Evolutionary conservation across 2,888 invertebrate genomes (phyloP), one percentile per base, ranked within the genome.

Genomic region (Acanthosoma haemorrhoidale): DNA sequence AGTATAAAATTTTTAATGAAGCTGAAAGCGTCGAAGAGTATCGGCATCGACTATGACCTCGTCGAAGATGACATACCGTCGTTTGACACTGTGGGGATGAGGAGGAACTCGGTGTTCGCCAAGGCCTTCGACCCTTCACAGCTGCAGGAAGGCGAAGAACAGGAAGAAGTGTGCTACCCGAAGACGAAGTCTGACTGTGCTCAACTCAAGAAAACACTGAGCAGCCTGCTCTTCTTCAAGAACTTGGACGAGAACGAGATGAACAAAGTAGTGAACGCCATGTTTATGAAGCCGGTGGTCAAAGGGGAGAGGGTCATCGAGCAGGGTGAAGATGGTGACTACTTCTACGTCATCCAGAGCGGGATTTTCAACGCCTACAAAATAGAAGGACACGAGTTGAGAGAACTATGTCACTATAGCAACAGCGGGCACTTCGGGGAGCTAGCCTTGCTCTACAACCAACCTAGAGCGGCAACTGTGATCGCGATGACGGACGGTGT

Each of bases 371-470:
- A 71, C 25, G 71, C 69, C 4, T 69, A 57, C 18, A 38, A 68
- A 41, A 71, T 59, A 59, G 34, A 32, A 3, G 32, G 25, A 4
- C 13, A 36, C 13, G 58, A 32, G 3, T 32, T 43, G 4, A 25
- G 5, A n/a, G 51, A 51, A 2, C 51, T 51, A 6, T n/a, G 25
- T 25, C 51, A 70, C 74, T 97, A 97, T 82, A 90, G 93, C 76
- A 89, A 91, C 76, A 85, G 87, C 59, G 96, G 96, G 73, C 92
- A 93, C 80, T 97, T 97, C 82, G 96, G 96, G 66, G 96, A 97
- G 84, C 84, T 97, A 80, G 97, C 97, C 36, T 87, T 97, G 69
- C 89, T 97, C 85, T 97, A 97, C 84, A 97, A 97, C 83, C 94
- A 96, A 93, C 97, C 97, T 15, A 87, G 88, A 76, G 96, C 96